phyloP scores from a whole-genome alignment of 1,140 invertebrate genomes.

The Bombus superbus region DNA sequence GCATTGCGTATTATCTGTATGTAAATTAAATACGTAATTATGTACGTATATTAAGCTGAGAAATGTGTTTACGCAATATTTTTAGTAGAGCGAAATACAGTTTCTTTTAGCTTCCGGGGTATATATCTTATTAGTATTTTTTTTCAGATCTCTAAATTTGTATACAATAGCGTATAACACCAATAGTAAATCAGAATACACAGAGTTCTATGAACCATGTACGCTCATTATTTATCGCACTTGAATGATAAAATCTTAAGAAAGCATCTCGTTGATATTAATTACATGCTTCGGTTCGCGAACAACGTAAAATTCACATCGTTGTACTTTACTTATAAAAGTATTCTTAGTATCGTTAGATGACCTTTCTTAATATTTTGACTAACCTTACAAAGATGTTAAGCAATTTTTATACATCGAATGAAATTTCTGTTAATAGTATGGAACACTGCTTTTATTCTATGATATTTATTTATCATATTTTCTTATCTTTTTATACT shows the following conservation, averaged over 20 bases:
- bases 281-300: background rate
- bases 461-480: background rate
- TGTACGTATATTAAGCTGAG: background rate
- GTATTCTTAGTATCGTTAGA: background rate
- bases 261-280: constrained; percentile 11
- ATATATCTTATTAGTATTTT: background rate
- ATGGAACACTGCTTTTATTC: background rate
- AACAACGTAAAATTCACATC: background rate
- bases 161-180: background rate
- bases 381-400: background rate
- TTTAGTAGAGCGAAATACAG: background rate
- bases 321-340: background rate
- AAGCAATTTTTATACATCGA: background rate
- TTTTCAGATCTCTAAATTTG: constrained; percentile 8
- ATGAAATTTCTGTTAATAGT: background rate
- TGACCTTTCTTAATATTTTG: background rate
- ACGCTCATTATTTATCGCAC: constrained; percentile 6
- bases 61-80: background rate
- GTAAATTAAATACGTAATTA: background rate
- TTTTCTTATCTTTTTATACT: background rate
- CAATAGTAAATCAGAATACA: background rate
- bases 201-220: background rate
- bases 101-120: constrained; percentile 1
- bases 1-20: background rate
- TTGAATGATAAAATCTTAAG: constrained; percentile 14